These are phyloP conservation scores for Porites lutea DNA, from an alignment of 64 coral and sea anemone genomes.

Conservation along the genomic window DNA sequence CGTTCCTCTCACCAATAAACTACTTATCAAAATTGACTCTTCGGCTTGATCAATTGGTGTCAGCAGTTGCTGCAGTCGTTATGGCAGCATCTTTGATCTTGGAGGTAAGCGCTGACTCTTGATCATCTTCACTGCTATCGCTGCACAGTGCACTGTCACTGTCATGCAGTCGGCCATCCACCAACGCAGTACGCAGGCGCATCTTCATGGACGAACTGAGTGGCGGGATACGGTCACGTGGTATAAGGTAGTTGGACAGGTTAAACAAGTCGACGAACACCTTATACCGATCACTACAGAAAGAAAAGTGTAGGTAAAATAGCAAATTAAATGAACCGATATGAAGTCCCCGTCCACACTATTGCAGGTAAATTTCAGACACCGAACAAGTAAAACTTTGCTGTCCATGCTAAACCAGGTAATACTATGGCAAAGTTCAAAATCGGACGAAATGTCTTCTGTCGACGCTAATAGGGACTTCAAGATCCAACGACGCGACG, in stretches of 20 bases:
- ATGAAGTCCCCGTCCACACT: too few species aligned
- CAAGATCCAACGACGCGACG: too few species aligned
- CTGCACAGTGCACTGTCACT: constrained; percentile 90
- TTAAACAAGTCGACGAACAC: constrained; percentile 94
- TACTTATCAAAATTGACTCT: too few species aligned
- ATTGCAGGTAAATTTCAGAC: too few species aligned
- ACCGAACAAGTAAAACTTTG: too few species aligned
- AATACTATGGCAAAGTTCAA: too few species aligned
- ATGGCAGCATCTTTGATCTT: background rate
- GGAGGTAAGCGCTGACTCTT: constrained; percentile 10
- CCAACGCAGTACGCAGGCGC: constrained; percentile 59
- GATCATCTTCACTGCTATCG: constrained; percentile 74
- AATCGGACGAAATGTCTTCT: too few species aligned
- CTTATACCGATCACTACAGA: constrained; percentile 95
- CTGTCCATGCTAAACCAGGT: too few species aligned
- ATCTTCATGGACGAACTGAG: constrained; percentile 87
- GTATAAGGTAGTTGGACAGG: constrained; percentile 92
- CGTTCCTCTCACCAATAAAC: too few species aligned
- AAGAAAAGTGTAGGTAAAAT: background rate
- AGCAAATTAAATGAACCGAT: too few species aligned
- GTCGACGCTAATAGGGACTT: too few species aligned
- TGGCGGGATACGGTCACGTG: constrained; percentile 81
- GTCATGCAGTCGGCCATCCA: constrained; percentile 62
- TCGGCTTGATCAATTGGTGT: background rate
- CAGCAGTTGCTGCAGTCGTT: background rate